A percentile compares a stretch with the other conserved stretches of the same genome.
phyloP scores from a whole-genome alignment of 2,113 vertebrate genomes.

The Sebastes schlegelii region DNA sequence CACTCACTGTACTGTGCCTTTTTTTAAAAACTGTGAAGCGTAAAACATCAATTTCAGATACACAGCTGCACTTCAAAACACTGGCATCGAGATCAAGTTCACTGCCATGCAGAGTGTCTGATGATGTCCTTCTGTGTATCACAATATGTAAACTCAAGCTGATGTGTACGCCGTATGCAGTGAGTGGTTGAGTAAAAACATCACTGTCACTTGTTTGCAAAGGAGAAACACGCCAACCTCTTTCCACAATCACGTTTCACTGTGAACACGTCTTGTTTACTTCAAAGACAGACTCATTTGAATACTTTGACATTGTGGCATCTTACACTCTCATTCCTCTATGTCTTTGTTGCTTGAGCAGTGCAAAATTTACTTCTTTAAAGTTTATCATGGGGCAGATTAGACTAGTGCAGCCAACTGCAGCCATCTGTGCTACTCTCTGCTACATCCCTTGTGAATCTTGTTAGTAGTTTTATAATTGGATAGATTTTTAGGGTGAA shows the following conservation, averaged over 20 bases:
- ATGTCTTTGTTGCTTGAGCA: neutral
- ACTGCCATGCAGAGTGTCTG: neutral
- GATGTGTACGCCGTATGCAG: neutral
- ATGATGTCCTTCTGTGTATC: neutral
- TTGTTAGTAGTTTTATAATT: conserved; percentile 25
- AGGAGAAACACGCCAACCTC: too few relatives aligned
- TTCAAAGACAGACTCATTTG: neutral
- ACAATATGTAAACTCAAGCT: neutral
- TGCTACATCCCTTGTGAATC: conserved; percentile 7
- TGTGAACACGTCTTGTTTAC: neutral
- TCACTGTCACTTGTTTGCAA: neutral
- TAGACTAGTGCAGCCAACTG: conserved; percentile 26
- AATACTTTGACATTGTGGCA: neutral
- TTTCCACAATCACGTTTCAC: too few relatives aligned
- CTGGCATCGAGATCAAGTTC: conserved; percentile 9
- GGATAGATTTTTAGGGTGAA: conserved; percentile 18
- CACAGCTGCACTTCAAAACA: conserved; percentile 12
- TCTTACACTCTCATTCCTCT: neutral
- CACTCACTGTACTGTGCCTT: too few relatives aligned
- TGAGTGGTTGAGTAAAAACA: neutral
- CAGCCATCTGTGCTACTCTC: conserved; percentile 52
- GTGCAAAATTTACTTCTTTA: conserved; percentile 13
- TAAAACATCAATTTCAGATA: too few relatives aligned
- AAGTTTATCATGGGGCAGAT: conserved; percentile 36
- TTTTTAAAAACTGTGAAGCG: too few relatives aligned